Base-by-base conservation (phyloP, 2,797 vertebrate genomes). In the Caiman crocodilus region DNA sequence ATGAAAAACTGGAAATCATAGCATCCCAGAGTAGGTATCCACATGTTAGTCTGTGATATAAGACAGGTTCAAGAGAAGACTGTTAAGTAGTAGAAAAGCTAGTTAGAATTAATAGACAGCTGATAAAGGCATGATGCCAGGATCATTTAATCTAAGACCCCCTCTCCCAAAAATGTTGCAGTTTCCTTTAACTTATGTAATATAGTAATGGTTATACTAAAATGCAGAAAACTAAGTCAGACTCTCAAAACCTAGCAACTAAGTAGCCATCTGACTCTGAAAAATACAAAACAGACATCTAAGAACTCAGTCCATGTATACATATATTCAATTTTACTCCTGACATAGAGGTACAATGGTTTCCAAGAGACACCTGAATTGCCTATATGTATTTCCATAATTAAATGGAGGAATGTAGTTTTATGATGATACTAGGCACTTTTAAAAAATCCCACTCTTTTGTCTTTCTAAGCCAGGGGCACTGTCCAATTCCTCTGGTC, bases 61-160 rank as follows among this genome's bases (percentile, higher is more conserved):
- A 60, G 78, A 85, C 25, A 74, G 2, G 25, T 20, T 57, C 23
- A 76, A 1, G 6, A 81, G 35, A 26, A 90, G 8, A n/a, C 42
- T 32, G 21, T 84, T 89, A 64, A 79, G 0, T 60, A 25, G 2
- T 74, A 16, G n/a, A 7, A 7, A 3, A 60, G 2, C 23, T 87
- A 14, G 35, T 16, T 14, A 26, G 69, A 50, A 73, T 42, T 60
- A 32, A 84, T 17, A 87, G 8, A 59, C 8, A 75, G 0, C 0
- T 76, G 26, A 90, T 87, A 61, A 85, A 50, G 12, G 1, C 1
- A 90, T 4, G 2, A 4, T 55, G 5, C 56, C 50, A 11, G 4
- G 84, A 60, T 50, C 21, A 61, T 21, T 78, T 7, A 28, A 3
- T 73, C 88, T 23, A 60, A 81, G 64, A 2, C 78, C 81, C 7